These are phyloP conservation scores for Pseudolaguvia tuberculata DNA, from an alignment of 2,113 vertebrate genomes.

Conservation along the genomic window DNA sequence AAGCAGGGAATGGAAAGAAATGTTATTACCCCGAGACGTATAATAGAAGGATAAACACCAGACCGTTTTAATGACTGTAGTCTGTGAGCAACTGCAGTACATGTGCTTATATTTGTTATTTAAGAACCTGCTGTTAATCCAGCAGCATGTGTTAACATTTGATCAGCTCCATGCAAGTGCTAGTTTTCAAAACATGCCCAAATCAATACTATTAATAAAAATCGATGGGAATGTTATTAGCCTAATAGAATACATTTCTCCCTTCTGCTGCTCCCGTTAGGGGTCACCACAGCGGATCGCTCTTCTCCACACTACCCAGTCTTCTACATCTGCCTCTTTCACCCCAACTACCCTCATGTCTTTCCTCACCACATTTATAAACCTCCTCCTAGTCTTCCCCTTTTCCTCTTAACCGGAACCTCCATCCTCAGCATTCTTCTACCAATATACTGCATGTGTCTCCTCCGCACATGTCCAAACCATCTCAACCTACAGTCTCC, in stretches of 20 bases:
- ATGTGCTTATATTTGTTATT: constrained; percentile 16
- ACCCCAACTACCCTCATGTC: no score
- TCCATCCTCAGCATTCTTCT: no score
- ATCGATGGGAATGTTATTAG: neutral
- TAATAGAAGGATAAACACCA: neutral
- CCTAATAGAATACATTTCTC: neutral
- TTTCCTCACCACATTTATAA: no score
- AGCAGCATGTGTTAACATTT: neutral
- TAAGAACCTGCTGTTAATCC: neutral
- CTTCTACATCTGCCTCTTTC: no score
- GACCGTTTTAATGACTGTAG: constrained; percentile 14
- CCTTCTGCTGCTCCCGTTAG: no score
- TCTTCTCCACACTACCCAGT: no score
- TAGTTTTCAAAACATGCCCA: neutral
- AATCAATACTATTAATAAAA: neutral
- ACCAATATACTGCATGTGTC: no score
- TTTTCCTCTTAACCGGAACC: no score
- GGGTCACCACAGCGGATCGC: no score
- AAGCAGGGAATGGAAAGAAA: neutral
- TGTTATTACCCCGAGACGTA: constrained; percentile 40
- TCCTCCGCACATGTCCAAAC: no score
- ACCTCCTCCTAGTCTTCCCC: no score
- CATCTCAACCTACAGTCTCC: no score
- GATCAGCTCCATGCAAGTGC: neutral
- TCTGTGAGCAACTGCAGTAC: neutral